A percentile compares a stretch with the other conserved stretches of the same genome.
phyloP scores from a whole-genome alignment of 2,113 vertebrate genomes.

The Scatophagus argus region DNA sequence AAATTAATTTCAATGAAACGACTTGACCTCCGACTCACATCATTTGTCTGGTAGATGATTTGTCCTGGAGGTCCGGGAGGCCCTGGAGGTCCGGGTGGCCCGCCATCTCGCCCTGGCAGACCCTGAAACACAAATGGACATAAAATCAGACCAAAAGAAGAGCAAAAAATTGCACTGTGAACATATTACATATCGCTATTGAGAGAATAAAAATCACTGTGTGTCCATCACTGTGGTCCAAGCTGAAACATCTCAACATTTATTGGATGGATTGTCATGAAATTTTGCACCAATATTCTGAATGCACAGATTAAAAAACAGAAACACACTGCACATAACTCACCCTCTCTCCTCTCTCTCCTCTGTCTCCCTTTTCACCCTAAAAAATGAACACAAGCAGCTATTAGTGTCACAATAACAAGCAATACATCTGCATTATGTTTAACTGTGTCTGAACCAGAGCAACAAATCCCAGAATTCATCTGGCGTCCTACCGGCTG shows the following conservation, averaged over 20 bases:
- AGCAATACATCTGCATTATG: not conserved
- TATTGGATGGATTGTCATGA: too few species aligned
- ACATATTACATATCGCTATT: too few species aligned
- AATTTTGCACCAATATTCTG: too few species aligned
- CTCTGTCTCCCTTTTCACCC: conserved; percentile 91
- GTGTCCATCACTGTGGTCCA: too few species aligned
- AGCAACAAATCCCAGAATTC: not conserved
- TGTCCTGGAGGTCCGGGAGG: conserved; percentile 90
- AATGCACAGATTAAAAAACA: not conserved
- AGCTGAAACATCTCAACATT: too few species aligned
- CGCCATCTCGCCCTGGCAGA: conserved; percentile 85
- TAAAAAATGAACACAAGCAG: conserved; percentile 64
- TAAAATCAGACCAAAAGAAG: not conserved
- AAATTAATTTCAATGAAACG: not conserved
- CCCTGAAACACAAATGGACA: conserved; percentile 83
- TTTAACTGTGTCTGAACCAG: not conserved
- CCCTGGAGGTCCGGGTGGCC: conserved; percentile 85
- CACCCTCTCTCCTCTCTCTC: conserved; percentile 87
- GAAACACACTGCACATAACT: conserved; percentile 49
- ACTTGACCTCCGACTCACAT: conserved; percentile 71
- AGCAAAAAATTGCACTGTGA: not conserved
- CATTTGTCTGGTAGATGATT: conserved; percentile 72
- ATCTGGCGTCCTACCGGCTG: conserved; percentile 76
- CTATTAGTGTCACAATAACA: not conserved
- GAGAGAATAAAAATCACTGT: too few species aligned